phyloP scores from a whole-genome alignment of 1,140 invertebrate genomes.

The Cydia pomonella region DNA sequence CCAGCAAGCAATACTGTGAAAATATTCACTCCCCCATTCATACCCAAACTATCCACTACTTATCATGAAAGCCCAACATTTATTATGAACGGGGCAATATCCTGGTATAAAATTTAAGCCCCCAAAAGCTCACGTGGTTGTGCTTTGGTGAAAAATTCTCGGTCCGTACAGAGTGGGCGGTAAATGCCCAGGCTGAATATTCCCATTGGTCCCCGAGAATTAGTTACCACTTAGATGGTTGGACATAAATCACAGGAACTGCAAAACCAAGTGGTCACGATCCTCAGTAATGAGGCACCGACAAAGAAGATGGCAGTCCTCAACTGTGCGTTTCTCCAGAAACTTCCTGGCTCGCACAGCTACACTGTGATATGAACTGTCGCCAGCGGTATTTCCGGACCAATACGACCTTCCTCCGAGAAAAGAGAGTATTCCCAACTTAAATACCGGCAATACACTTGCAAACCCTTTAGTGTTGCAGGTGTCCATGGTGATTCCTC shows the following conservation, averaged over 20 bases:
- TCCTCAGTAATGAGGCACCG: no score
- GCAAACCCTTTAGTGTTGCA: no score
- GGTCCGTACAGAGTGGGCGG: constrained; percentile 30
- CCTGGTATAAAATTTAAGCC: constrained; percentile 32
- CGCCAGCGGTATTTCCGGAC: background rate
- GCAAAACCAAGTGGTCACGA: no score
- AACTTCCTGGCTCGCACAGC: no score
- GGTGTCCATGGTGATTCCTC: no score
- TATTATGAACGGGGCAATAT: constrained; percentile 30
- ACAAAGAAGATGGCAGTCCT: no score
- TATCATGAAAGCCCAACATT: constrained; percentile 26
- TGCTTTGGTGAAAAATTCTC: constrained; percentile 30
- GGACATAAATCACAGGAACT: no score
- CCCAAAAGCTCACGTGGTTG: constrained; percentile 10
- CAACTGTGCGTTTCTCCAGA: background rate
- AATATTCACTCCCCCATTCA: background rate
- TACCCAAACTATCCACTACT: constrained; percentile 5
- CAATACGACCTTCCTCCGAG: no score
- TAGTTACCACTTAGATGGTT: background rate
- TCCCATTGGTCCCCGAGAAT: background rate
- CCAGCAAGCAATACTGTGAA: background rate
- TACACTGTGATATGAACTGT: no score
- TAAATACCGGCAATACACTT: no score
- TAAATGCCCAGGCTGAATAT: constrained; percentile 10
- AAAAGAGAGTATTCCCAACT: no score